Evolutionary conservation across 2,888 invertebrate species (phyloP), one percentile per base, ranked within the genome.

Genomic region (Petrolisthes manimaculis): DNA sequence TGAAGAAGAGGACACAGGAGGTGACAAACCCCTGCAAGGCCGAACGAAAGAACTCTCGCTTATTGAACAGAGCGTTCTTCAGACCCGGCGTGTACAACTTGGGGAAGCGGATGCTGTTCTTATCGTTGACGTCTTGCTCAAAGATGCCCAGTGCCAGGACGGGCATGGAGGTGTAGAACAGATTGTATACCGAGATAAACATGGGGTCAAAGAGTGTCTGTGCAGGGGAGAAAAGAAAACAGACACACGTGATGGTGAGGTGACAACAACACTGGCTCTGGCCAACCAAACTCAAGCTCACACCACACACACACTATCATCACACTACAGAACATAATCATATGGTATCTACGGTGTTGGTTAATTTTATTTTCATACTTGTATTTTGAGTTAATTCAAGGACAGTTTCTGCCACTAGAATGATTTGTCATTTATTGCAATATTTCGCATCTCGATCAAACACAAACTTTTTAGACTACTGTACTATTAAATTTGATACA

Each of bases 141-240:
- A 99, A 98, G 92, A 99, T 96, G 92, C 99, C 99, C 93, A 99
- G 95, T 88, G 98, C 98, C 92, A 99, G 95, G 92, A 99, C 98
- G 83, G 99, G 99, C 93, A 99, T 95, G 90, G 99, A 98, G 91
- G 99, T 99, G 95, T 99, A 99, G 95, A 99, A 98, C 92, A 99
- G 95, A 94, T 99, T 99, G 95, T 99, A 99, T 91, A 99, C 97
- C 83, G 99, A 98, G 94, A 99, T 99, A 95, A 98, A 98, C 96
- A 98, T 97, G 91, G 99, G 98, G 95, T 99, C 99, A 94, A 98
- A 99, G 92, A 99, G 96, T 92, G 99, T 99, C 98, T 99, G 95
- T 18, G 95, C 95, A 91, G 92, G 91, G 78, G 78, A 79, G 84
- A 83, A 37, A 84, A 79, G 83, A 9, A 71, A 14, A 67, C 53